Evolutionary conservation across 2,888 invertebrate genomes (phyloP).

Genomic region (Coelinius sp.): DNA sequence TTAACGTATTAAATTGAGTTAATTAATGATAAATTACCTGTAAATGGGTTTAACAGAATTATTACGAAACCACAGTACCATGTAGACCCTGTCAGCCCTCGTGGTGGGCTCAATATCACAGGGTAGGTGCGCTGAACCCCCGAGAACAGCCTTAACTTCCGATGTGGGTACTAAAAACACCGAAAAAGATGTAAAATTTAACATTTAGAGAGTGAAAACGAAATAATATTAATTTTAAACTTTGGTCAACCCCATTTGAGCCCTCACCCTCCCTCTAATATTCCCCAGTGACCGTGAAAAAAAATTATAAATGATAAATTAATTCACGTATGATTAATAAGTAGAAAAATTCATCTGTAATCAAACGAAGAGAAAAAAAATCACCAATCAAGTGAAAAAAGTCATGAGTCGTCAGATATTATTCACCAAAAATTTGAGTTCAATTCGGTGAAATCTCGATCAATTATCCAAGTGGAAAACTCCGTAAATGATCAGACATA

Average conservation of each 20-base stretch:
- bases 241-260: no score
- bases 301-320: no score
- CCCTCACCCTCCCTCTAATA: background rate
- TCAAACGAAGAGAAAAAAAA: no score
- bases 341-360: background rate
- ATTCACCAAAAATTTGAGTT: no score
- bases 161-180: conserved; percentile 77
- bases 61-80: conserved; percentile 94
- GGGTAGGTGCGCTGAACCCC: conserved; percentile 86
- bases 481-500: background rate
- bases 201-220: no score
- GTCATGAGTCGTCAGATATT: background rate
- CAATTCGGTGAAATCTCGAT: no score
- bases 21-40: conserved; percentile 76
- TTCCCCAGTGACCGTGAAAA: background rate
- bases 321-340: no score
- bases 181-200: no score
- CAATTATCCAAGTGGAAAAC: background rate
- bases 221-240: background rate
- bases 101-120: conserved; percentile 90
- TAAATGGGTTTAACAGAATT: conserved; percentile 90
- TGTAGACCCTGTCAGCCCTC: conserved; percentile 88
- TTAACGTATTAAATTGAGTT: background rate
- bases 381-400: background rate
- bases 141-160: conserved; percentile 87